Base-by-base conservation (phyloP, 2,888 invertebrate genomes). In the Lepas anatifera region DNA sequence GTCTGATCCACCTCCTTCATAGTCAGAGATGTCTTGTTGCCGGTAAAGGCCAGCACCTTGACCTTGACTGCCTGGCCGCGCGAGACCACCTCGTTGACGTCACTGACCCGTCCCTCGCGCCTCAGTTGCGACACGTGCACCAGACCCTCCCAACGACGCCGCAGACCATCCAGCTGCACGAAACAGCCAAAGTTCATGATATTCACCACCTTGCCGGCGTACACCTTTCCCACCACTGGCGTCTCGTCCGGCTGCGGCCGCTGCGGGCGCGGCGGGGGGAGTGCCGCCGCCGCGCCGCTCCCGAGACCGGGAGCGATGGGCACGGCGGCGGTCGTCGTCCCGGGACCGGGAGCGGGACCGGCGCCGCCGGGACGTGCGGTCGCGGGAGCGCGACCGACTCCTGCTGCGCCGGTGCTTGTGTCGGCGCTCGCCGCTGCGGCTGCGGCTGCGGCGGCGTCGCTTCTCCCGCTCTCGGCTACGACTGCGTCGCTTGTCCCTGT, bases 181-280 rank as follows among this genome's bases (percentile, higher is more conserved):
- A 99, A 99, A 79, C 97, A 97, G 1, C 99, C 99, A 81, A 98
- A 99, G n/a, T 92, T 89, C 69, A 96, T 95, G 74, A 97, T 91
- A 77, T 94, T 97, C 0, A 94, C 92, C 0, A 99, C 94, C 80
- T 92, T 90, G 0, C 96, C 99, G 73, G 86, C 86, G 78, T 96
- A 98, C 75, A 99, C 72, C 71, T 73, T 74, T 18, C 74, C 74
- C 3, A 74, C 72, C 29, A 72, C 68, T 27, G 74, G 74, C 70
- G 73, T 72, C 50, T 74, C 74, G 70, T 74, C 74, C 52, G 58
- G 58, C 46, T 41, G 11, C 37, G 29, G 66, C 27, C 32, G 52
- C 37, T 52, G 22, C 18, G 35, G 35, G 35, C 13, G 46, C 25
- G 46, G 25, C 16, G 41, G 46, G 25, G 41, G 43, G 29, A n/a